Evolutionary conservation across 2,888 invertebrate genomes (phyloP).

Genomic region (Acronicta alni): DNA sequence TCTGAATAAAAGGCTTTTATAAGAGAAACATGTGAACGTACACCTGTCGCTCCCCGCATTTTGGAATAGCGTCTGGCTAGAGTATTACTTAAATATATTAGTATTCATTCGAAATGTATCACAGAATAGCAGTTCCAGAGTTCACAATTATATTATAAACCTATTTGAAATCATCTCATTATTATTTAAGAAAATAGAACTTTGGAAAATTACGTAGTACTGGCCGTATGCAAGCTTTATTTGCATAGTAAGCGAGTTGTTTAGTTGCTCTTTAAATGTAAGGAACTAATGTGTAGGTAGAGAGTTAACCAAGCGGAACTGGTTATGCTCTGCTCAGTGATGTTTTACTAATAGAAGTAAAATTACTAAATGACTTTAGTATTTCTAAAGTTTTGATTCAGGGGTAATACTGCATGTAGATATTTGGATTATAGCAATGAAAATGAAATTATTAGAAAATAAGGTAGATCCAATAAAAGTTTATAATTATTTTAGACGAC

Average conservation of each 20-base stretch:
- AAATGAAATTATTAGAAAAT: constrained; percentile 36
- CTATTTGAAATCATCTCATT: constrained; percentile 45
- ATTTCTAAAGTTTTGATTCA: constrained; percentile 38
- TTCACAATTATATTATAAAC: constrained; percentile 43
- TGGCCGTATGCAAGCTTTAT: constrained; percentile 69
- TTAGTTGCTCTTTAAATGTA: constrained; percentile 74
- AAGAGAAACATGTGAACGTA: constrained; percentile 75
- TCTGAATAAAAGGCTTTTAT: constrained; percentile 71
- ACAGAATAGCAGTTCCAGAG: constrained; percentile 43
- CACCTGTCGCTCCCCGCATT: constrained; percentile 74
- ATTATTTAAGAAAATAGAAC: constrained; percentile 61
- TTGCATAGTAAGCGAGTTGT: constrained; percentile 76
- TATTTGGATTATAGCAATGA: constrained; percentile 26
- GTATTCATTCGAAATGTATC: constrained; percentile 58
- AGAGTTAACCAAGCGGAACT: constrained; percentile 68
- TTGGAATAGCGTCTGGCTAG: constrained; percentile 67
- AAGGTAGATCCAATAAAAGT: constrained; percentile 37
- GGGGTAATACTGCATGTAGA: constrained; percentile 20
- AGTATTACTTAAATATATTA: constrained; percentile 66
- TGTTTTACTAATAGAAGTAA: constrained; percentile 63
- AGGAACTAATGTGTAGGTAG: constrained; percentile 72
- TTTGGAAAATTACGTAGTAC: constrained; percentile 62
- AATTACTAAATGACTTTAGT: constrained; percentile 41
- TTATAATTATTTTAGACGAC: constrained; percentile 25
- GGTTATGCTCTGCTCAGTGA: constrained; percentile 64